Evolutionary conservation across 1,140 invertebrate species (phyloP), one percentile per base, ranked within the genome.

Genomic region (Nasonia vitripennis): DNA sequence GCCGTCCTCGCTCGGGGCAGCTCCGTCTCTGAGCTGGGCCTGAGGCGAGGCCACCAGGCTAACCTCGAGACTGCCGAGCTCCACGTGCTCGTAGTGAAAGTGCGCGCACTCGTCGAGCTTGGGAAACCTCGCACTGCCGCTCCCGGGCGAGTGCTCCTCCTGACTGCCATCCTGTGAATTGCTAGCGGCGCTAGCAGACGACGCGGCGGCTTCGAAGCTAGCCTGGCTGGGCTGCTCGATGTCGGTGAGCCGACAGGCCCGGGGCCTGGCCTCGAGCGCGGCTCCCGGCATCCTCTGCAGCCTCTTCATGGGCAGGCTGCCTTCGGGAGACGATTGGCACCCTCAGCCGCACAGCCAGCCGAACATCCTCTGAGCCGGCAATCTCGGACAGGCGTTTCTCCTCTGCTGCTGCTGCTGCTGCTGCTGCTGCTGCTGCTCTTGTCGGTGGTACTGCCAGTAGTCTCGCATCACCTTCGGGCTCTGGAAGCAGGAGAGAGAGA

Each of bases 81-180:
- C 97, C 1, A 99, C 98, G 87, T 97, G 95, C 89, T 99, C 98
- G 92, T 99, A 99, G 92, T 99, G 98, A 93, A 99, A 99, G 92
- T 99, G 98, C n/a, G 98, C 98, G 93, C 98, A 99, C 92, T 99
- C 98, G 92, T 99, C 97, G 85, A 99, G 94, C 91, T 98, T 98
- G 10, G 98, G 98, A 94, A 99, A 99, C 75, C 95, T 92, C 27
- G 94, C 92, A 55, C 91, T 91, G 86, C 92, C 51, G n/a, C 45
- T 91, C 77, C 91, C 91, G 34, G 92, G 89, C 31, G 48, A 20
- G 45, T 23, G 67, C 34, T 71, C 78, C 3, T n/a, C 71, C 1
- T 48, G 62, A 27, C 75, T 51, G 41, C 70, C 11, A 27, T 23
- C 45, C 41, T 78, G 77, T 0, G n/a, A 20, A 23, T 20, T 37